These are phyloP conservation scores for Diaphora mendica DNA, from an alignment of 2,888 invertebrate genomes.

Conservation along the genomic window DNA sequence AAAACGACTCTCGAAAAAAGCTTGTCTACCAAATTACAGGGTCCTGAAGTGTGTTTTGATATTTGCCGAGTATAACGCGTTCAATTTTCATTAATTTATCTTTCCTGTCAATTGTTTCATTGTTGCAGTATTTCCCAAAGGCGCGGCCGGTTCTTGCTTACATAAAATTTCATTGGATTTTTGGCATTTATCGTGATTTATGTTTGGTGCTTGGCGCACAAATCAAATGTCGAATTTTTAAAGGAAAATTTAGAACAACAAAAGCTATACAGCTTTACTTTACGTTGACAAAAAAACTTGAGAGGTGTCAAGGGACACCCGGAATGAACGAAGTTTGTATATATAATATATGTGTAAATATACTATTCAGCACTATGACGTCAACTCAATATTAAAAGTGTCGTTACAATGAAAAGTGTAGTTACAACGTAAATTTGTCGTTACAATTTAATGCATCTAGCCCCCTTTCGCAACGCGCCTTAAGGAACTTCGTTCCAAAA, in stretches of 20 bases:
- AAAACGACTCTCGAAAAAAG: constrained; percentile 65
- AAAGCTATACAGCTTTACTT: neutral
- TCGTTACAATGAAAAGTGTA: too few relatives aligned
- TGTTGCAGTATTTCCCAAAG: constrained; percentile 46
- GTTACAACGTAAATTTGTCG: too few relatives aligned
- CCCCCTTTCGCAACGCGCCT: too few relatives aligned
- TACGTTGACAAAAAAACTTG: neutral
- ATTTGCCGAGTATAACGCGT: constrained; percentile 41
- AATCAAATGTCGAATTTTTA: constrained; percentile 24
- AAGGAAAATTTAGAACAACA: neutral
- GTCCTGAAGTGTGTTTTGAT: constrained; percentile 53
- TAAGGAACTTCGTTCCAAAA: too few relatives aligned
- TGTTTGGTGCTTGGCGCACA: constrained; percentile 27
- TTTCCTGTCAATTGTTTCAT: constrained; percentile 49
- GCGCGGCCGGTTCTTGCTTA: constrained; percentile 35
- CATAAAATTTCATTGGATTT: constrained; percentile 44
- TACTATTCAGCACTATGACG: too few relatives aligned
- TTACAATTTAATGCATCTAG: too few relatives aligned
- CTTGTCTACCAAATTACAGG: constrained; percentile 66
- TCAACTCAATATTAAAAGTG: too few relatives aligned
- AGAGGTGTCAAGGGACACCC: too few relatives aligned
- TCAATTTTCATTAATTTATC: constrained; percentile 47
- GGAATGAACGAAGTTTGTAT: too few relatives aligned
- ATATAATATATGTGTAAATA: too few relatives aligned
- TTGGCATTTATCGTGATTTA: constrained; percentile 42